Evolutionary conservation across 2,888 invertebrate genomes (phyloP).

Genomic region (Lycocerus yunnanus): DNA sequence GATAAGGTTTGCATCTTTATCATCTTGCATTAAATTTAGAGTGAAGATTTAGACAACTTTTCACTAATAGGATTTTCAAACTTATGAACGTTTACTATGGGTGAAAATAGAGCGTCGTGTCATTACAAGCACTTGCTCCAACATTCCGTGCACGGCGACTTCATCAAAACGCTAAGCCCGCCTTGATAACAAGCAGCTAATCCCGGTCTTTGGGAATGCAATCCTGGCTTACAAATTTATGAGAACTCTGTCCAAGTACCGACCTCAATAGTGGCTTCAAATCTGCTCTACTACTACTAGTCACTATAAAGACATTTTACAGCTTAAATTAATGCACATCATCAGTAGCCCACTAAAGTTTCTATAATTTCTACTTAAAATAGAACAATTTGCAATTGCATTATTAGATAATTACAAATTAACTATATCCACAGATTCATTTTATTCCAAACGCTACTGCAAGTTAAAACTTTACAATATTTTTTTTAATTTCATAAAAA

Average conservation of each 20-base stretch:
- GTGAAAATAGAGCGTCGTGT: constrained; percentile 33
- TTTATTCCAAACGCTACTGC: background rate
- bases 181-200: constrained; percentile 51
- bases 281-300: constrained; percentile 33
- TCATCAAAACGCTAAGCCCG: constrained; percentile 51
- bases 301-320: constrained; percentile 27
- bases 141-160: constrained; percentile 51
- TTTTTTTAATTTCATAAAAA: no score
- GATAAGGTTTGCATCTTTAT: constrained; percentile 23
- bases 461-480: no score
- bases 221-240: constrained; percentile 50
- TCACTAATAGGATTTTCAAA: constrained; percentile 26
- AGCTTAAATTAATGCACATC: constrained; percentile 22
- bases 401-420: background rate
- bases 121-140: constrained; percentile 47
- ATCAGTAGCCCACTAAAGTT: background rate
- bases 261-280: constrained; percentile 44
- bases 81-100: constrained; percentile 25
- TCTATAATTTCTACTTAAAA: background rate
- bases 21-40: constrained; percentile 22
- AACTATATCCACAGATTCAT: background rate
- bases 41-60: constrained; percentile 29
- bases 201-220: constrained; percentile 49
- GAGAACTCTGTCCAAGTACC: constrained; percentile 43
- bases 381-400: background rate